Base-by-base conservation (phyloP, 2,888 invertebrate genomes). In the Hecatera dysodea region DNA sequence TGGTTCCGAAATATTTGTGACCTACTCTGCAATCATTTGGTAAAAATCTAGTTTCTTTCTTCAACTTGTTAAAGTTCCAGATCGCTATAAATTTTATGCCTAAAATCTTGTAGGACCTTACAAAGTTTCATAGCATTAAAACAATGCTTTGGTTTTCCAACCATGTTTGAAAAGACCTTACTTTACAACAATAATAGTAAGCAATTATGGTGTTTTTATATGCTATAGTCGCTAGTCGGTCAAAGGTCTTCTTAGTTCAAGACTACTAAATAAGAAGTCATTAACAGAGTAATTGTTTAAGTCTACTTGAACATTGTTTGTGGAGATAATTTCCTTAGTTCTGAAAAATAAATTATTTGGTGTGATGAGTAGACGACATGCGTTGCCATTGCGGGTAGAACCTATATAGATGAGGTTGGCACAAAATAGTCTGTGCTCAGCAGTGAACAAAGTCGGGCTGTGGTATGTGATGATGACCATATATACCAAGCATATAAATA, bases 201-300 rank as follows among this genome's bases (percentile, higher is more conserved):
- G 48, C 52, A 82, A 82, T 80, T 75, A 84, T 73, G 60, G 59
- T 73, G 67, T 65, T 56, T 65, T 73, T 62, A 67, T 76, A 76
- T 42, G 42, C 53, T 42, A 17, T 33, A 57, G 64, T 48, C 33
- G 67, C 62, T 57, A 59, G 63, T 48, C 52, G 70, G 67, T 55
- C 69, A 85, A 80, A 83, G 83, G 83, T 83, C 70, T 52, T 11
- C 27, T 44, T 1, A 64, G 79, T 82, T 80, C 80, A 82, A 82
- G 70, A 70, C 52, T 36, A 24, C 53, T 53, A 50, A 72, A 72
- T 67, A 57, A 75, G 68, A 74, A 64, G 59, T 60, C 56, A 75
- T 79, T 74, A 72, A 74, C 59, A 29, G 44, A 12, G 17, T 42
- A 50, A 77, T 69, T 69, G 59, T 62, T 63, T 33, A 59, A 50